Evolutionary conservation across 2,888 invertebrate species (phyloP).

Genomic region (Ochlodes sylvanus): DNA sequence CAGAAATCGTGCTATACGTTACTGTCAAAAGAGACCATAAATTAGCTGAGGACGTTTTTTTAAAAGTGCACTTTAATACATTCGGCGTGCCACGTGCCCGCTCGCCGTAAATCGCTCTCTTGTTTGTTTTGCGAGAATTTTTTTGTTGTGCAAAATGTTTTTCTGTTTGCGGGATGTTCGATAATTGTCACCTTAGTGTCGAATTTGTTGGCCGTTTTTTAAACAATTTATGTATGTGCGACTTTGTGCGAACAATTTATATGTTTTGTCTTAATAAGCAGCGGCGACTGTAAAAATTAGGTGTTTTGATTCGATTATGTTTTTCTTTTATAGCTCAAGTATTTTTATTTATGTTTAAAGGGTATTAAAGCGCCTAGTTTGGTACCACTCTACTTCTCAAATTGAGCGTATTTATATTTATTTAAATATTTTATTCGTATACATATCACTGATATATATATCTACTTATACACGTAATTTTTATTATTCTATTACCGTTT

Average conservation of each 20-base stretch:
- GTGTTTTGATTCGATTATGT: background rate
- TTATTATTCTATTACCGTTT: no score
- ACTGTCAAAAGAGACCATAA: constrained; percentile 31
- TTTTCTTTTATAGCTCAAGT: background rate
- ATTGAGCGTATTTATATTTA: no score
- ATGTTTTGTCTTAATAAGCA: constrained; percentile 12
- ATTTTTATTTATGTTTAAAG: background rate
- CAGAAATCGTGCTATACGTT: constrained; percentile 26
- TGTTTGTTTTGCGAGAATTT: constrained; percentile 25
- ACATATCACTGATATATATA: no score
- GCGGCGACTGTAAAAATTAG: background rate
- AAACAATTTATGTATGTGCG: constrained; percentile 7
- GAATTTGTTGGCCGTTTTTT: constrained; percentile 21
- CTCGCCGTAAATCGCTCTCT: constrained; percentile 43
- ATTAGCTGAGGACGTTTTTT: constrained; percentile 13
- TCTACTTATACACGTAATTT: no score
- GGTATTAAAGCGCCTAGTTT: no score
- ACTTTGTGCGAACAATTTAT: background rate
- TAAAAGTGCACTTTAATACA: constrained; percentile 22
- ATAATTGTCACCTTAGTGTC: constrained; percentile 29
- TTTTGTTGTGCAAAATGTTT: constrained; percentile 27
- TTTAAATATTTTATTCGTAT: no score
- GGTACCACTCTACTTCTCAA: no score
- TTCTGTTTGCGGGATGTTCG: constrained; percentile 33
- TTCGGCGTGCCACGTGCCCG: constrained; percentile 44